phyloP scores from a whole-genome alignment of 2,888 invertebrate genomes.

The Standfussiana lucernea region DNA sequence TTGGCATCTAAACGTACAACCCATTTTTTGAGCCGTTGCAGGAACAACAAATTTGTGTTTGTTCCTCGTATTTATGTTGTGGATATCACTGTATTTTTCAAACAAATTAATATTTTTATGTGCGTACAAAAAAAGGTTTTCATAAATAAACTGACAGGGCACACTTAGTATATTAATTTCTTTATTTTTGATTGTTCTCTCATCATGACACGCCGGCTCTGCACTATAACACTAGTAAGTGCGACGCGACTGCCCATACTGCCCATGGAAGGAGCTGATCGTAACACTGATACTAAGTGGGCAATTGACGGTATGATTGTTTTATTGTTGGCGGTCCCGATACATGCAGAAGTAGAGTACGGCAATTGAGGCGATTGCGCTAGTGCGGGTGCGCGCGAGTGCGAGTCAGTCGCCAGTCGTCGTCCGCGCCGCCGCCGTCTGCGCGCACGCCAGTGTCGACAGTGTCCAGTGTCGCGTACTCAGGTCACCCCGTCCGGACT shows the following conservation, averaged over 20 bases:
- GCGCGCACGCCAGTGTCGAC: slow-evolving; percentile 16
- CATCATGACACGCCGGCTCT: background rate
- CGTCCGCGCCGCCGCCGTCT: slow-evolving; percentile 25
- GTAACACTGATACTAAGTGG: slow-evolving; percentile 31
- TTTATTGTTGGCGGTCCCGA: slow-evolving; percentile 42
- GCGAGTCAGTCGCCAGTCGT: background rate
- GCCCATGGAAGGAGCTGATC: background rate
- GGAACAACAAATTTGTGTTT: no score
- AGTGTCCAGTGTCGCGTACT: background rate
- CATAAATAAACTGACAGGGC: no score
- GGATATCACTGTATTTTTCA: no score
- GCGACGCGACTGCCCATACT: background rate
- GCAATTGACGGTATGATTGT: slow-evolving; percentile 55
- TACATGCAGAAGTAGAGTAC: slow-evolving; percentile 29
- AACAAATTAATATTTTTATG: no score
- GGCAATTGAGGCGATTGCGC: slow-evolving; percentile 22
- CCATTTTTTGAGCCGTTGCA: no score
- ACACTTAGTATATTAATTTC: no score
- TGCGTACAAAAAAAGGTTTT: no score
- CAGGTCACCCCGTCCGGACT: slow-evolving; percentile 12
- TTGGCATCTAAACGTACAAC: no score
- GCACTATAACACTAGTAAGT: background rate
- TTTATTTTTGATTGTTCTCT: no score
- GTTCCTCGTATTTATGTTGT: no score
- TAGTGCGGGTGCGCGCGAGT: background rate